These are phyloP conservation scores for Malurus splendens DNA, from an alignment of 2,797 vertebrate species.

Conservation along the genomic window DNA sequence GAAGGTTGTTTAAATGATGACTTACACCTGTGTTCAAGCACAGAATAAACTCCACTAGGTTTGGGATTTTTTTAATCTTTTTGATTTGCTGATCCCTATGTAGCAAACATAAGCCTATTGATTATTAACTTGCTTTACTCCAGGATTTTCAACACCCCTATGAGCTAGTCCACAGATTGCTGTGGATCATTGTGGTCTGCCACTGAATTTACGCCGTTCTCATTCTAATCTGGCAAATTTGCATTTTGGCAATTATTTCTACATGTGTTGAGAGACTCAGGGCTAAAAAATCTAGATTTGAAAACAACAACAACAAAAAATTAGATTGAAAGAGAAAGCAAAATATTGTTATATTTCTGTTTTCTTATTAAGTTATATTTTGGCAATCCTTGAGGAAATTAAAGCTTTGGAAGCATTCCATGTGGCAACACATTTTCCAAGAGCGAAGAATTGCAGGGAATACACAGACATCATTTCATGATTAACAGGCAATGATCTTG, in stretches of 20 bases:
- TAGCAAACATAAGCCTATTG: background rate
- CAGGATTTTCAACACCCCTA: background rate
- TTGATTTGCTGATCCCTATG: background rate
- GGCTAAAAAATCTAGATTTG: slow-evolving; percentile 7
- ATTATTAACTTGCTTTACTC: background rate
- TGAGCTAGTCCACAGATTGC: background rate
- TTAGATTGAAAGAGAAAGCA: slow-evolving; percentile 16
- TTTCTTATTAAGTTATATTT: slow-evolving; percentile 51
- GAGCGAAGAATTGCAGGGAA: slow-evolving; percentile 14
- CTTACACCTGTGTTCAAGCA: background rate
- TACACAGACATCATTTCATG: background rate
- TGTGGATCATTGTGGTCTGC: background rate
- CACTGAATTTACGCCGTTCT: background rate
- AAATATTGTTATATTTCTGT: slow-evolving; percentile 40
- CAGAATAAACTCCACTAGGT: background rate
- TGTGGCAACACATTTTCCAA: slow-evolving; percentile 16
- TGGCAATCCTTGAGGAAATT: slow-evolving; percentile 31
- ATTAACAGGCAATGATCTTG: background rate
- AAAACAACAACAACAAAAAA: slow-evolving; percentile 21
- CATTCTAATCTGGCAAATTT: slow-evolving; percentile 1
- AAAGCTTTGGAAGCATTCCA: slow-evolving; percentile 50
- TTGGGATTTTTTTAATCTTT: background rate
- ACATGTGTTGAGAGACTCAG: background rate
- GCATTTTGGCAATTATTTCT: slow-evolving; percentile 36
- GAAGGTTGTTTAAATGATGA: background rate